These are phyloP conservation scores for Gastrophryne carolinensis DNA, from an alignment of 2,797 vertebrate species.

Conservation along the genomic window DNA sequence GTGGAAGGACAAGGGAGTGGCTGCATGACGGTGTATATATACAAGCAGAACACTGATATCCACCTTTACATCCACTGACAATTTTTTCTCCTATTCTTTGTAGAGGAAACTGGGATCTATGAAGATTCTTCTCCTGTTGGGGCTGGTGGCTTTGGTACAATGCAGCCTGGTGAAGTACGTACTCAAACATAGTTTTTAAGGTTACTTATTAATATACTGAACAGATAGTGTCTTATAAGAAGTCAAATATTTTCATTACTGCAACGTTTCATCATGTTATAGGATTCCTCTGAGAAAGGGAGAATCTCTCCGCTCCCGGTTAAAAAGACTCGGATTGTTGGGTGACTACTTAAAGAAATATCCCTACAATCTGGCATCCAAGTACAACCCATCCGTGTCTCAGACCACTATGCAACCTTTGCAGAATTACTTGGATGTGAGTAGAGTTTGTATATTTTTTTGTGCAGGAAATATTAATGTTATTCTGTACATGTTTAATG, in stretches of 20 bases:
- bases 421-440: constrained; percentile 81
- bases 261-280: too few species aligned
- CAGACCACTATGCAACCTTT: constrained; percentile 53
- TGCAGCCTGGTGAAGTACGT: constrained; percentile 60
- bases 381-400: constrained; percentile 53
- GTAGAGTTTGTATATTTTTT: constrained; percentile 51
- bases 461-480: too few species aligned
- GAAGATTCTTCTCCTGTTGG: constrained; percentile 63
- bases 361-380: constrained; percentile 60
- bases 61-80: too few species aligned
- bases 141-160: constrained; percentile 60
- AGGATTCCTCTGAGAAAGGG: constrained; percentile 73
- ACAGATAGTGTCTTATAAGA: too few species aligned
- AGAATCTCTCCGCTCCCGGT: constrained; percentile 69
- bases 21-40: constrained; percentile 50
- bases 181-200: background rate
- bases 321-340: constrained; percentile 71
- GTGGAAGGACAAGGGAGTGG: background rate
- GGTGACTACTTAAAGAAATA: constrained; percentile 62
- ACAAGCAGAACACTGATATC: background rate
- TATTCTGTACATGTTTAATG: too few species aligned
- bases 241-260: too few species aligned
- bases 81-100: background rate
- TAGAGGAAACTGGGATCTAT: constrained; percentile 51
- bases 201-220: too few species aligned